phyloP scores from a whole-genome alignment of 1,140 invertebrate species.

The Zaprionus nigranus region DNA sequence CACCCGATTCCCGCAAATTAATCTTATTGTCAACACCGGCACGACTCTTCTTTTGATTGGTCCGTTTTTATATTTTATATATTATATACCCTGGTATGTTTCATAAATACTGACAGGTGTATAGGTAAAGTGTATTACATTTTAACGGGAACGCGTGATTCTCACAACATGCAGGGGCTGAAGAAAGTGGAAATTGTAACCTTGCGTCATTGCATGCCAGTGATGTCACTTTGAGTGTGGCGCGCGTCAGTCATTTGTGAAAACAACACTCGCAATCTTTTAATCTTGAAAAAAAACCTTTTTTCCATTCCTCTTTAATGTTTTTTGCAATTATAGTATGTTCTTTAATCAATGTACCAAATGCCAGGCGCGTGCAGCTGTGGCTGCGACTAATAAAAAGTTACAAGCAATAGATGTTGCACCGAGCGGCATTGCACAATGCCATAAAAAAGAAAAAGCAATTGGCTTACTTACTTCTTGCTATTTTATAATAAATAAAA shows the following conservation, averaged over 20 bases:
- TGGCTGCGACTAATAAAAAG: conserved; percentile 1
- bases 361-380: conserved; percentile 10
- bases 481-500: background rate
- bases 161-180: conserved; percentile 14
- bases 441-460: conserved; percentile 11
- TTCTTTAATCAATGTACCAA: conserved; percentile 10
- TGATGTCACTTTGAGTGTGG: conserved; percentile 57
- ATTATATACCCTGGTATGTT: background rate
- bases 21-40: background rate
- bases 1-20: conserved; percentile 13
- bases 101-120: background rate
- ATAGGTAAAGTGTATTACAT: background rate
- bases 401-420: conserved; percentile 2
- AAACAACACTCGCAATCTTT: conserved; percentile 17
- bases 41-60: conserved; percentile 4
- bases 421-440: conserved; percentile 16
- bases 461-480: background rate
- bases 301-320: background rate
- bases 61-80: background rate
- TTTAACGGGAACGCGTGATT: conserved; percentile 34
- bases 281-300: conserved; percentile 9
- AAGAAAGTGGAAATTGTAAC: conserved; percentile 8
- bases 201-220: conserved; percentile 49
- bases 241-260: conserved; percentile 29
- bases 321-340: conserved; percentile 4